phyloP scores from a whole-genome alignment of 2,797 vertebrate genomes.

The Neolamprologus multifasciatus region DNA sequence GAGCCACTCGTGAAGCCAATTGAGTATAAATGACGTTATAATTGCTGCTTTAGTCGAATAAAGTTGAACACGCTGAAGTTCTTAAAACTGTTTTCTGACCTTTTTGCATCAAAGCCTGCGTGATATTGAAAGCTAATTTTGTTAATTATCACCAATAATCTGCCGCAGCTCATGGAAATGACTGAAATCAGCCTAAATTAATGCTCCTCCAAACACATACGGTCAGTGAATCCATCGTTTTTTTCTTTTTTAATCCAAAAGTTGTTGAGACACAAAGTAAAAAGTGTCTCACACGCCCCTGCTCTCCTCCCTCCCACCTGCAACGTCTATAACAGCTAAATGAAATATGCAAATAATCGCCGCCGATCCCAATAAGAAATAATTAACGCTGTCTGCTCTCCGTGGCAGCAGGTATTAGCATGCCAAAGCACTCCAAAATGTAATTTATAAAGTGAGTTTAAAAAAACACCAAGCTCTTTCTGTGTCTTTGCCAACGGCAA shows the following conservation, averaged over 20 bases:
- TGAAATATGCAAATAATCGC: conserved; percentile 73
- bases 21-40: conserved; percentile 26
- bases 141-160: conserved; percentile 42
- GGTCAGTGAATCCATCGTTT: conserved; percentile 6
- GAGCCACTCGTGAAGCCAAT: neutral
- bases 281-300: neutral
- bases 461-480: conserved; percentile 59
- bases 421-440: conserved; percentile 70
- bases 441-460: conserved; percentile 75
- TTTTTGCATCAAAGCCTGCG: neutral
- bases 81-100: conserved; percentile 8
- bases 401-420: conserved; percentile 70
- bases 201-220: neutral
- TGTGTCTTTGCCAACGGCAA: conserved; percentile 70
- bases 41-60: conserved; percentile 27
- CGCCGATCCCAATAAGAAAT: conserved; percentile 72
- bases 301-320: conserved; percentile 18
- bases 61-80: neutral
- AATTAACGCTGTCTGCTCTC: conserved; percentile 68
- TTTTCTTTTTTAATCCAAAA: neutral
- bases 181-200: conserved; percentile 36
- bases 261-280: conserved; percentile 31
- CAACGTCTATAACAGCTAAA: conserved; percentile 61
- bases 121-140: neutral
- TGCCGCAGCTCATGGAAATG: neutral